Conservation (phyloP, 2,113 vertebrate genomes). For the Percopsis transmontana region DNA sequence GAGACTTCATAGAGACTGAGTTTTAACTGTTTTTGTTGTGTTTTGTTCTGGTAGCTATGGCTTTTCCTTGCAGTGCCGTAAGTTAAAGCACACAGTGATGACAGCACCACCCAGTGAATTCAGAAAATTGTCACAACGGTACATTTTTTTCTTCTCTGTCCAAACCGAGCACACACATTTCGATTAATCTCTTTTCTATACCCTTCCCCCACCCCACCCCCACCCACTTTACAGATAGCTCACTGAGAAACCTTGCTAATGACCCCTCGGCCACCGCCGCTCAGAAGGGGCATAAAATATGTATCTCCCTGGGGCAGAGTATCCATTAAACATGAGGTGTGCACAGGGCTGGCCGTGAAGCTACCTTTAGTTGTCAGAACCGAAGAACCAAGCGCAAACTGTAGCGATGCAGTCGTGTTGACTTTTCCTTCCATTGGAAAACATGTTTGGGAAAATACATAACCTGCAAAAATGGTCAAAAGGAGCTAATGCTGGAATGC, state of each 20-base stretch:
- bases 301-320: constrained; percentile 35
- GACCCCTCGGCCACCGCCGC: constrained; percentile 42
- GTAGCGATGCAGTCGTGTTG: no score
- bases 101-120: neutral
- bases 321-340: constrained; percentile 57
- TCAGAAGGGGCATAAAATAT: constrained; percentile 58
- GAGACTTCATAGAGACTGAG: no score
- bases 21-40: neutral
- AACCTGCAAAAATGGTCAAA: no score
- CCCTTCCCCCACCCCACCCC: no score
- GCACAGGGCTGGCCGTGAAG: neutral
- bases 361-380: constrained; percentile 28
- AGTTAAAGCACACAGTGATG: neutral
- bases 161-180: neutral
- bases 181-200: neutral
- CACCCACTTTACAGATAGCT: neutral
- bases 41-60: neutral
- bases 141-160: neutral
- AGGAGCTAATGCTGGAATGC: no score
- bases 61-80: neutral
- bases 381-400: constrained; percentile 9
- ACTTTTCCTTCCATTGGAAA: no score
- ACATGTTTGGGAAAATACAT: no score
- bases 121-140: neutral
- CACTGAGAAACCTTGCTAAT: constrained; percentile 37